These are phyloP conservation scores for Apostichopus parvimensis DNA, from an alignment of 35 echinoderm and acorn worm genomes.

Conservation along the genomic window DNA sequence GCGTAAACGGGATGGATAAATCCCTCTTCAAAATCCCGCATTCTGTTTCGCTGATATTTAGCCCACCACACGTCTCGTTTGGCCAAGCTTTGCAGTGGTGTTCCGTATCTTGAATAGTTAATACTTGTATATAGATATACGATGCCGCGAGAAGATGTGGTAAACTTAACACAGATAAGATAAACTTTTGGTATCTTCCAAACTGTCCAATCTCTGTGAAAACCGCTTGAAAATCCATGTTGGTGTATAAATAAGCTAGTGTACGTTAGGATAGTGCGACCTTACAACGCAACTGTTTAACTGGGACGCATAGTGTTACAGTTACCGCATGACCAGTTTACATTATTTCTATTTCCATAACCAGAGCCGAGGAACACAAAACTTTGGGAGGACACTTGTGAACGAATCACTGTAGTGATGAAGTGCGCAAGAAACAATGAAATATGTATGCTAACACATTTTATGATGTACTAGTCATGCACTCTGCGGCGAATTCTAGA, in stretches of 20 bases:
- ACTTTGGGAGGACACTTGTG: too few relatives aligned
- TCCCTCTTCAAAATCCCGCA: background rate
- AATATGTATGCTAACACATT: too few relatives aligned
- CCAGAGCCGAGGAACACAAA: too few relatives aligned
- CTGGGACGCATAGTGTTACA: too few relatives aligned
- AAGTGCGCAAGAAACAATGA: too few relatives aligned
- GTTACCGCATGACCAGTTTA: too few relatives aligned
- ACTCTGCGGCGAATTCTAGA: too few relatives aligned
- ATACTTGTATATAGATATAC: slow-evolving; percentile 8
- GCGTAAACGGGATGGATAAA: background rate
- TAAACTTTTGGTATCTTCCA: slow-evolving; percentile 13
- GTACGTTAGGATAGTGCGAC: too few relatives aligned
- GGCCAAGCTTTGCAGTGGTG: background rate
- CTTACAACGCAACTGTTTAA: too few relatives aligned
- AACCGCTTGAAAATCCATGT: slow-evolving; percentile 14
- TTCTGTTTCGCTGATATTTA: background rate
- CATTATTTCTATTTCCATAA: too few relatives aligned
- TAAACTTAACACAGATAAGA: background rate
- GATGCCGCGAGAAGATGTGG: background rate
- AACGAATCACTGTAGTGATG: too few relatives aligned
- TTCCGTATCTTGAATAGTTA: background rate
- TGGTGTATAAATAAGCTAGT: background rate
- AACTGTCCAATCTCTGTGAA: slow-evolving; percentile 10
- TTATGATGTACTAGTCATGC: too few relatives aligned
- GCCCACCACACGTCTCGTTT: background rate